Evolutionary conservation across 2,113 vertebrate genomes (phyloP).

Genomic region (Drymodes brunneopygia): DNA sequence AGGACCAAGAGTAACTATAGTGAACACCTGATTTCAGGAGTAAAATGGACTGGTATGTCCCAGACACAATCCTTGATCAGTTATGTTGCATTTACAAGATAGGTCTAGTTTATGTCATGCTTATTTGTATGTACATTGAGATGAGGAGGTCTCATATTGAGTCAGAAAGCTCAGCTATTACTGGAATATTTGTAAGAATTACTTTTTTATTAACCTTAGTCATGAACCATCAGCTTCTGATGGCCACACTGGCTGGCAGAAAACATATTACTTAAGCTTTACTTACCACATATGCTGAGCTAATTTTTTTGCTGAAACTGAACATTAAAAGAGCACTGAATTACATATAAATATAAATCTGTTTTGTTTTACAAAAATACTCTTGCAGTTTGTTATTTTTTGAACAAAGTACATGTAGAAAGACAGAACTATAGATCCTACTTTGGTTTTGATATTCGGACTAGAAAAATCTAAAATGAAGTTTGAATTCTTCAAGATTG

Average conservation of each 20-base stretch:
- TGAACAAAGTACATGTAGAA: neutral
- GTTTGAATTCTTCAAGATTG: neutral
- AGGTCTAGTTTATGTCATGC: neutral
- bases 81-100: neutral
- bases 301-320: neutral
- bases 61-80: neutral
- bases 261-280: neutral
- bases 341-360: neutral
- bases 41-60: neutral
- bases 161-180: neutral
- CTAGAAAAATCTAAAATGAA: neutral
- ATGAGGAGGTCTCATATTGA: neutral
- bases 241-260: neutral
- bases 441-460: neutral
- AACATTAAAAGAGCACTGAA: neutral
- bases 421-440: neutral
- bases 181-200: neutral
- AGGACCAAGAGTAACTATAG: neutral
- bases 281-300: neutral
- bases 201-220: neutral
- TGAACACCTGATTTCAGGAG: neutral
- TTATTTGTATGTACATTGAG: neutral
- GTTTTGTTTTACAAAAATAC: neutral
- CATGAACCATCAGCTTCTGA: neutral
- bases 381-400: neutral